Evolutionary conservation across 2,888 invertebrate species (phyloP).

Genomic region (Papilio protenor): DNA sequence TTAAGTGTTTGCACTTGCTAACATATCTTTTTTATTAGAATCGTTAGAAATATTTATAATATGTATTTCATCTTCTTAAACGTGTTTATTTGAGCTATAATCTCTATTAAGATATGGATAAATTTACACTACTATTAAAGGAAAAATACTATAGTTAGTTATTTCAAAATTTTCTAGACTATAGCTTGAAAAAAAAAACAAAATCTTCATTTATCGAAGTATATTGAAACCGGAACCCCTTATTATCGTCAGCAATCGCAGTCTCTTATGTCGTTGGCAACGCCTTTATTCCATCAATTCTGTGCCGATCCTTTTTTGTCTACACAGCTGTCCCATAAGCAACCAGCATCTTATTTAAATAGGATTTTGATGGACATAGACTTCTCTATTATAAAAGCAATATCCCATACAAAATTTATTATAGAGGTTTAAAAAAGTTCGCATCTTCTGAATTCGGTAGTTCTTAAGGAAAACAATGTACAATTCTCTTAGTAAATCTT

Average conservation of each 20-base stretch:
- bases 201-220: neutral
- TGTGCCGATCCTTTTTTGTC: constrained; percentile 1
- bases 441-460: neutral
- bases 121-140: too few relatives aligned
- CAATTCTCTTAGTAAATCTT: neutral
- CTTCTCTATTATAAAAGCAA: neutral
- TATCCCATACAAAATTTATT: neutral
- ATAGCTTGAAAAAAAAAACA: neutral
- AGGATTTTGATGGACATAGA: neutral
- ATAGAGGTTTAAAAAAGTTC: neutral
- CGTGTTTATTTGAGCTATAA: too few relatives aligned
- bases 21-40: too few relatives aligned
- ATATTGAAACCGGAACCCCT: neutral
- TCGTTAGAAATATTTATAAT: too few relatives aligned
- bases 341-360: constrained; percentile 11
- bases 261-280: neutral
- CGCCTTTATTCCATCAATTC: constrained; percentile 5
- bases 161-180: neutral
- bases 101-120: too few relatives aligned
- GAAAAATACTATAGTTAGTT: too few relatives aligned
- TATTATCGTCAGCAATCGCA: neutral
- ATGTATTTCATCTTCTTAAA: too few relatives aligned
- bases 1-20: neutral
- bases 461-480: neutral
- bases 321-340: constrained; percentile 13